These are phyloP conservation scores for Orthonychiurus folsomi DNA, from an alignment of 2,888 invertebrate genomes.

Conservation along the genomic window DNA sequence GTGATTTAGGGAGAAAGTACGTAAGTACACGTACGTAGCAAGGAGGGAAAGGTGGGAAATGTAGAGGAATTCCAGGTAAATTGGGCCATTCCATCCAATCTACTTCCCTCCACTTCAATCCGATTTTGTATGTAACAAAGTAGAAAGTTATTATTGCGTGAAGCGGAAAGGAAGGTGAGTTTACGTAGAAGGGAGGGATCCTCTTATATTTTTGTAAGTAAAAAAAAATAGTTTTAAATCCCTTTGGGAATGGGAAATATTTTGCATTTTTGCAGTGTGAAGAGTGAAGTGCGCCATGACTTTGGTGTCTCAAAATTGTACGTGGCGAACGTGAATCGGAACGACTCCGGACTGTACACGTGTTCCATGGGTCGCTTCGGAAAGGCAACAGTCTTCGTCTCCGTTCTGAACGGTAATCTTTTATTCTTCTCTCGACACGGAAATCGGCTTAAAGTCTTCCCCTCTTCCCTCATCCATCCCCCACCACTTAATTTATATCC, in stretches of 20 bases:
- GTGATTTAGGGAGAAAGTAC: not conserved
- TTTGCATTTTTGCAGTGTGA: constrained; percentile 27
- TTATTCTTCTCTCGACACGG: constrained; percentile 6
- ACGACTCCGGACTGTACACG: constrained; percentile 39
- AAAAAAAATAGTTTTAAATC: not conserved
- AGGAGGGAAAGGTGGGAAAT: not conserved
- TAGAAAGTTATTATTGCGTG: not conserved
- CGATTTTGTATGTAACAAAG: not conserved
- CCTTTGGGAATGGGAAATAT: too few species aligned
- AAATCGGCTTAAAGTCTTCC: not conserved
- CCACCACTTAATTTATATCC: constrained; percentile 4
- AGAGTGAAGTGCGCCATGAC: constrained; percentile 38
- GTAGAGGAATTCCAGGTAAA: not conserved
- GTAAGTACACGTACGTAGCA: not conserved
- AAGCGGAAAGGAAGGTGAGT: too few species aligned
- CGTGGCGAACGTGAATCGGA: constrained; percentile 39
- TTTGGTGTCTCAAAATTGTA: constrained; percentile 37
- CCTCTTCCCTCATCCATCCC: not conserved
- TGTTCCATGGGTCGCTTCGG: constrained; percentile 39
- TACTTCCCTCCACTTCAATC: not conserved
- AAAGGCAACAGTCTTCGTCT: constrained; percentile 40
- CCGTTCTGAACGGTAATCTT: constrained; percentile 37
- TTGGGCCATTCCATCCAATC: not conserved
- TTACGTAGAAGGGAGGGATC: too few species aligned
- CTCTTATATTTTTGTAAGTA: too few species aligned